Conservation (phyloP, 2,888 invertebrate genomes). For the Cephus sareptanus region DNA sequence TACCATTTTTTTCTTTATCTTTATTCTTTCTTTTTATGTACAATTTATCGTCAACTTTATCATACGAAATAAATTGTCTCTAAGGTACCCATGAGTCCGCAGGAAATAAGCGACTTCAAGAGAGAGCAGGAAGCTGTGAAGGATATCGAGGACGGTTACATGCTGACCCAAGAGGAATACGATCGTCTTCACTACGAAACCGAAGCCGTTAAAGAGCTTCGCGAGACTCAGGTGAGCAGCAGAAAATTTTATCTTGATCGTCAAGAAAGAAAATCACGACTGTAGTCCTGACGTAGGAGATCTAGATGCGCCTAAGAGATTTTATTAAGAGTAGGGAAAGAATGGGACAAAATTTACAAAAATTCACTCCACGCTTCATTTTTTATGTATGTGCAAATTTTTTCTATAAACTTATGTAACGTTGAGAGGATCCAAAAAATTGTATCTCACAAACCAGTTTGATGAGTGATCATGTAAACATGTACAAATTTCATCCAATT, state of each 20-base stretch:
- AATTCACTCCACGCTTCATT: no score
- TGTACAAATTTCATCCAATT: no score
- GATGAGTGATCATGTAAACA: no score
- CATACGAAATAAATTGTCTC: background rate
- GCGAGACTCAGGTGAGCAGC: slow-evolving; percentile 70
- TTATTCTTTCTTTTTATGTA: background rate
- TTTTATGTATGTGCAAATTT: no score
- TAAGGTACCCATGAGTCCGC: slow-evolving; percentile 39
- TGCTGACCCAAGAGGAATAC: slow-evolving; percentile 72
- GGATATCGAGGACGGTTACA: slow-evolving; percentile 69
- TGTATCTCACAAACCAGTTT: no score
- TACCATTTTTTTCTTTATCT: background rate
- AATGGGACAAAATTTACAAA: no score
- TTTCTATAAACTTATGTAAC: no score
- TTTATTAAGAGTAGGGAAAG: no score
- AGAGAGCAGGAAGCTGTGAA: slow-evolving; percentile 66
- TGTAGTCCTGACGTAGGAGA: background rate
- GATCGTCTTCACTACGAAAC: slow-evolving; percentile 74
- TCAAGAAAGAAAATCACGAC: background rate
- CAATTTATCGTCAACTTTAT: background rate
- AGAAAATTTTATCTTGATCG: background rate
- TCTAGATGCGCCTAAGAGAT: no score
- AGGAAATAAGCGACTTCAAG: slow-evolving; percentile 35
- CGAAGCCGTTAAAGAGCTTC: slow-evolving; percentile 71
- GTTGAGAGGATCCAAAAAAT: no score